Evolutionary conservation across 1,140 invertebrate species (phyloP).

Genomic region (Bombus soroeensis): DNA sequence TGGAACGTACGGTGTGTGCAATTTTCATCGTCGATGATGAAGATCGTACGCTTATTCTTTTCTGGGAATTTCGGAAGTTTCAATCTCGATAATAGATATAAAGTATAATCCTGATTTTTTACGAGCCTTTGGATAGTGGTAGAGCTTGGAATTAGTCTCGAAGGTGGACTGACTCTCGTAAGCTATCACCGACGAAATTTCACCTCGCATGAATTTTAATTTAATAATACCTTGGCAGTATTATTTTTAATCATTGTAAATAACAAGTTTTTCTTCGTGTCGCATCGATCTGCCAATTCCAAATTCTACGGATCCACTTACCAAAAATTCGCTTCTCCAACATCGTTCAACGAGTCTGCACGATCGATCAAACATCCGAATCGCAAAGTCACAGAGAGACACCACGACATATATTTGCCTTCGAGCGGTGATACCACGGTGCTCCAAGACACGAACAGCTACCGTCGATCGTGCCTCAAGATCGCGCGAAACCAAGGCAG

Average conservation of each 20-base stretch:
- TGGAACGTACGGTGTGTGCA: not conserved
- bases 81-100: too few relatives aligned
- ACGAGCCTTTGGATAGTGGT: too few relatives aligned
- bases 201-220: too few relatives aligned
- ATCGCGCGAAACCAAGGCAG: conserved; percentile 29
- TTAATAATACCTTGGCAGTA: too few relatives aligned
- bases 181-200: too few relatives aligned
- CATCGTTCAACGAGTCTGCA: too few relatives aligned
- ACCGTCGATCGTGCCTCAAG: conserved; percentile 15
- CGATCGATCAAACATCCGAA: not conserved
- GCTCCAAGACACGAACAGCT: not conserved
- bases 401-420: not conserved
- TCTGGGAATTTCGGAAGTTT: not conserved
- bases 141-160: too few relatives aligned
- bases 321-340: too few relatives aligned
- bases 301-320: not conserved
- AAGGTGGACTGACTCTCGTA: too few relatives aligned
- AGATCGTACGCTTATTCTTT: not conserved
- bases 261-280: too few relatives aligned
- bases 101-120: too few relatives aligned
- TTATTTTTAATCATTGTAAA: too few relatives aligned
- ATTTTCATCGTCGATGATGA: not conserved
- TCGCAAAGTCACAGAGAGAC: not conserved
- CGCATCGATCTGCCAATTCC: fast-evolving
- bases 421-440: not conserved